Conservation (phyloP, 2,797 vertebrate species). For the Hydrolagus colliei region DNA sequence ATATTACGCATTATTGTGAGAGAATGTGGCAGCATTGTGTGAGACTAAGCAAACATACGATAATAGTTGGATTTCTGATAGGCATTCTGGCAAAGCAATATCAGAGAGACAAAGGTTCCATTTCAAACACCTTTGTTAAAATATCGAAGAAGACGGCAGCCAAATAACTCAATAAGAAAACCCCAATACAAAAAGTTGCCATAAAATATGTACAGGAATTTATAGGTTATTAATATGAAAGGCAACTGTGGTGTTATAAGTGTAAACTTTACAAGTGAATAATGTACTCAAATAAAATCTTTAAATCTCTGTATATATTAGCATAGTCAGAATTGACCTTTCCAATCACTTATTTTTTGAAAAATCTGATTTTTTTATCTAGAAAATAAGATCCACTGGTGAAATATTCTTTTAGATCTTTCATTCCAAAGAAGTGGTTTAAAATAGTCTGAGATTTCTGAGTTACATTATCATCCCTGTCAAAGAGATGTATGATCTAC, state of each 20-base stretch:
- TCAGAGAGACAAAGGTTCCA: too few species aligned
- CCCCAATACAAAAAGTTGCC: too few species aligned
- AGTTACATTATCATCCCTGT: constrained; percentile 27
- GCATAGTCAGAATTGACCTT: constrained; percentile 24
- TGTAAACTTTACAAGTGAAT: constrained; percentile 1
- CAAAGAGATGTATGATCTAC: constrained; percentile 29
- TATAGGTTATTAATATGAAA: background rate
- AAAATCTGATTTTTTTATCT: background rate
- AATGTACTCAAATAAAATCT: background rate
- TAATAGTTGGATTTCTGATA: too few species aligned
- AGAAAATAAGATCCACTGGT: constrained; percentile 25
- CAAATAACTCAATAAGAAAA: too few species aligned
- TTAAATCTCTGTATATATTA: constrained; percentile 27
- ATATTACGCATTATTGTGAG: too few species aligned
- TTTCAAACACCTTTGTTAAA: too few species aligned
- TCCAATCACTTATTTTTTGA: background rate
- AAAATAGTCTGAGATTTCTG: constrained; percentile 8
- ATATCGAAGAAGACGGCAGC: too few species aligned
- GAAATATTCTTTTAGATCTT: constrained; percentile 29
- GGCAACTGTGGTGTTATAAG: background rate
- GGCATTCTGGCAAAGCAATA: too few species aligned
- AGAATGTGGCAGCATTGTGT: too few species aligned
- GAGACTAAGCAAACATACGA: too few species aligned
- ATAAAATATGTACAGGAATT: background rate
- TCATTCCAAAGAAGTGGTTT: constrained; percentile 18